These are phyloP conservation scores for Hydrozoanthus tunicans DNA, from an alignment of 64 coral and sea anemone species.

Conservation along the genomic window DNA sequence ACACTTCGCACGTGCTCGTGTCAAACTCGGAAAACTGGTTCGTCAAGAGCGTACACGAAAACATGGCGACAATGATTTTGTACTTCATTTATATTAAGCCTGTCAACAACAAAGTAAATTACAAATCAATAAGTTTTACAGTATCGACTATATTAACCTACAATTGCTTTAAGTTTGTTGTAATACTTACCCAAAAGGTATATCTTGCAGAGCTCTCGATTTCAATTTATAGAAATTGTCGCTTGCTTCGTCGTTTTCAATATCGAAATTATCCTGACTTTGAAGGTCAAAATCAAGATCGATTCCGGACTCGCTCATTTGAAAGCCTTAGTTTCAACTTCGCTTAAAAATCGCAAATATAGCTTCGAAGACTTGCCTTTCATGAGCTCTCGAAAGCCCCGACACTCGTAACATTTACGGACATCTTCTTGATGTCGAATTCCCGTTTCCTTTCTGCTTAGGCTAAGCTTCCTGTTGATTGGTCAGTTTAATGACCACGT, in stretches of 20 bases:
- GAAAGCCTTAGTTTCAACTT: conserved; percentile 52
- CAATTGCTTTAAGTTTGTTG: neutral
- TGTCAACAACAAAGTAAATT: neutral
- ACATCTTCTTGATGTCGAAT: neutral
- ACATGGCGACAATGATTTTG: conserved; percentile 12
- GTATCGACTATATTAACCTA: neutral
- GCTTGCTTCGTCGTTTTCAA: conserved; percentile 24
- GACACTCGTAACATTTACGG: neutral
- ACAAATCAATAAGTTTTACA: neutral
- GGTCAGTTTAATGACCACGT: conserved; percentile 22
- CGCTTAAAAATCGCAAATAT: conserved; percentile 19
- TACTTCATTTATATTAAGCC: neutral
- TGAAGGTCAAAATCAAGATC: conserved; percentile 55
- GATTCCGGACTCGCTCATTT: conserved; percentile 61
- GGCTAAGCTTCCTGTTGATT: conserved; percentile 7
- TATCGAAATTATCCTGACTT: conserved; percentile 49
- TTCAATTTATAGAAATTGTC: conserved; percentile 45
- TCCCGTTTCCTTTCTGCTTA: neutral
- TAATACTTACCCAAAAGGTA: conserved; percentile 34
- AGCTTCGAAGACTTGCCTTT: neutral
- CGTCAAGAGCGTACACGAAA: neutral
- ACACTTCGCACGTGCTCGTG: neutral
- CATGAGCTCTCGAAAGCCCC: neutral
- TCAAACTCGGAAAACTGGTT: conserved; percentile 6
- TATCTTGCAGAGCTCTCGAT: conserved; percentile 34